These are phyloP conservation scores for Nephrotoma appendiculata DNA, from an alignment of 2,888 invertebrate genomes.

Conservation along the genomic window DNA sequence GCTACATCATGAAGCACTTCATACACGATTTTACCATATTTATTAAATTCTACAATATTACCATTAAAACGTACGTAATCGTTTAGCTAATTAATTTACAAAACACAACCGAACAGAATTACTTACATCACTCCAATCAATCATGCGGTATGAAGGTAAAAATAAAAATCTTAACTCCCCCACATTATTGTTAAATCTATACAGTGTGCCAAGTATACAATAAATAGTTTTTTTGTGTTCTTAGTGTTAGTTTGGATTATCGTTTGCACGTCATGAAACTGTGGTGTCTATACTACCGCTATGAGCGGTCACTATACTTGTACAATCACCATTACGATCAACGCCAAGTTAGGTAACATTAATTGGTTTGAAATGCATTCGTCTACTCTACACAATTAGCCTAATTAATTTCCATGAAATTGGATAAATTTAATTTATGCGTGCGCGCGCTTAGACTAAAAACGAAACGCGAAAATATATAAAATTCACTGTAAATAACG, in stretches of 20 bases:
- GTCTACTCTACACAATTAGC: not conserved
- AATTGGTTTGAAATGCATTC: not conserved
- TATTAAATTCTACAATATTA: not conserved
- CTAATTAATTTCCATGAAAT: not conserved
- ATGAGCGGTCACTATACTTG: not conserved
- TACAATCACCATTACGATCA: too few relatives aligned
- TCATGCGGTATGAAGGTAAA: not conserved
- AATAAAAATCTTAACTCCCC: not conserved
- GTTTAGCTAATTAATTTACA: not conserved
- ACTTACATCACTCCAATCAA: not conserved
- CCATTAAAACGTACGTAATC: not conserved
- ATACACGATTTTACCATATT: too few relatives aligned
- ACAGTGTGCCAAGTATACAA: not conserved
- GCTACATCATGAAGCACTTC: too few relatives aligned
- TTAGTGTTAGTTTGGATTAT: not conserved
- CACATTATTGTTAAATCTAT: not conserved
- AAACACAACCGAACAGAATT: not conserved
- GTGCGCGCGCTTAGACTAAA: not conserved
- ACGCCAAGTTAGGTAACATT: not conserved
- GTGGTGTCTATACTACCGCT: not conserved
- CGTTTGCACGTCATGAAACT: too few relatives aligned
- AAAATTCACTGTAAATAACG: not conserved
- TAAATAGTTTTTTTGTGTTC: not conserved
- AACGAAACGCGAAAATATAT: not conserved
- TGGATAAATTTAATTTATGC: not conserved